These are phyloP conservation scores for Cirrhinus mrigala DNA, from an alignment of 2,797 vertebrate species.

Conservation along the genomic window DNA sequence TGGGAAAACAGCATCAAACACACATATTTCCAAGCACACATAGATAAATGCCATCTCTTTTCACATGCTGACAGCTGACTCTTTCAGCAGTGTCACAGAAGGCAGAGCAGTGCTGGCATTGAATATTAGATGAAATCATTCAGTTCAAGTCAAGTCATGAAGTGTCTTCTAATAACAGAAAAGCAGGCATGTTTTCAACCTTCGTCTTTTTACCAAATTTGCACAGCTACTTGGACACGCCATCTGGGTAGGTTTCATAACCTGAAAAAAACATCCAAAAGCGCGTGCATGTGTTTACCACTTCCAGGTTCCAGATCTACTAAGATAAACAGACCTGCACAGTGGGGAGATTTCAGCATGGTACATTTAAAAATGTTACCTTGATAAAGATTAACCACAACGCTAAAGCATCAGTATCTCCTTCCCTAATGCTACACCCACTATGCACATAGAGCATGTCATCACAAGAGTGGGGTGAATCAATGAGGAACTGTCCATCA, in stretches of 20 bases:
- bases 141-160: not conserved
- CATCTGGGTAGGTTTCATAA: conserved; percentile 25
- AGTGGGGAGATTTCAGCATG: not conserved
- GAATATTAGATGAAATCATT: not conserved
- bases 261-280: conserved; percentile 6
- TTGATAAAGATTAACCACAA: not conserved
- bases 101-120: not conserved
- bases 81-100: not conserved
- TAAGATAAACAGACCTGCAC: not conserved
- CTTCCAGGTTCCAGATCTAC: not conserved
- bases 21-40: not conserved
- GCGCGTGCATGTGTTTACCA: not conserved
- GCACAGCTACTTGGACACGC: conserved; percentile 5
- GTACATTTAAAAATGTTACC: not conserved
- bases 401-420: not conserved
- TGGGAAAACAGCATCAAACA: not conserved
- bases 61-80: not conserved
- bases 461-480: not conserved
- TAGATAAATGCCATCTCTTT: not conserved
- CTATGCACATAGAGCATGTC: not conserved
- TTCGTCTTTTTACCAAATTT: not conserved
- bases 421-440: not conserved
- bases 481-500: not conserved
- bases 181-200: not conserved
- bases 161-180: not conserved